Evolutionary conservation across 2,113 vertebrate genomes (phyloP).

Genomic region (Neolamprologus variostigma): DNA sequence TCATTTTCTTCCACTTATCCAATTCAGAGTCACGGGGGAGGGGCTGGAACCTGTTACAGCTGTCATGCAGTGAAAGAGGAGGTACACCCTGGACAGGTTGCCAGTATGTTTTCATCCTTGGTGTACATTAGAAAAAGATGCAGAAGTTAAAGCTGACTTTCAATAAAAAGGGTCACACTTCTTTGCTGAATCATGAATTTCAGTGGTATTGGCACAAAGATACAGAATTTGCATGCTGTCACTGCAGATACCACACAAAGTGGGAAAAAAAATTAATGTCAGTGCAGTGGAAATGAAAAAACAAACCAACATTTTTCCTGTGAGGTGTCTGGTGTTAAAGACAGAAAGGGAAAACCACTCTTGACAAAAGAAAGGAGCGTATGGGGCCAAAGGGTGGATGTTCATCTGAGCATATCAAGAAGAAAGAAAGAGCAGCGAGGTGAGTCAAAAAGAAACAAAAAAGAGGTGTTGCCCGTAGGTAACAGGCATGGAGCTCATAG

Average conservation of each 20-base stretch:
- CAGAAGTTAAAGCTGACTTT: not conserved
- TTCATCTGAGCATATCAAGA: not conserved
- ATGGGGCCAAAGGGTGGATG: not conserved
- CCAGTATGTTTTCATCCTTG: not conserved
- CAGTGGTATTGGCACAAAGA: not conserved
- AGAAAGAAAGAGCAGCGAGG: not conserved
- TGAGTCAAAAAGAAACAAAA: not conserved
- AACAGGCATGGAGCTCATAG: conserved; percentile 19
- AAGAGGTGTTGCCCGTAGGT: not conserved
- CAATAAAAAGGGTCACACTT: not conserved
- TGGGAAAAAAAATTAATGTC: not conserved
- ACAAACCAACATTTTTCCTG: not conserved
- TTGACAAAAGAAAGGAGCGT: not conserved
- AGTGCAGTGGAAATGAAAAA: not conserved
- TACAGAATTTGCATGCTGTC: not conserved
- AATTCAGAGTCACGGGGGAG: not conserved
- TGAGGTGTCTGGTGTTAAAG: not conserved
- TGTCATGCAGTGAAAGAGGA: not conserved
- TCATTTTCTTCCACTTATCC: not conserved
- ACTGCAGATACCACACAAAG: not conserved
- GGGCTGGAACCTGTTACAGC: not conserved
- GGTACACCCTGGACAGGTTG: not conserved
- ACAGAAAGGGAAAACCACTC: not conserved
- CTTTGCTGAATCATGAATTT: not conserved
- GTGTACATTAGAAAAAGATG: not conserved